phyloP scores from a whole-genome alignment of 2,888 invertebrate species.

The Catocala fraxini region DNA sequence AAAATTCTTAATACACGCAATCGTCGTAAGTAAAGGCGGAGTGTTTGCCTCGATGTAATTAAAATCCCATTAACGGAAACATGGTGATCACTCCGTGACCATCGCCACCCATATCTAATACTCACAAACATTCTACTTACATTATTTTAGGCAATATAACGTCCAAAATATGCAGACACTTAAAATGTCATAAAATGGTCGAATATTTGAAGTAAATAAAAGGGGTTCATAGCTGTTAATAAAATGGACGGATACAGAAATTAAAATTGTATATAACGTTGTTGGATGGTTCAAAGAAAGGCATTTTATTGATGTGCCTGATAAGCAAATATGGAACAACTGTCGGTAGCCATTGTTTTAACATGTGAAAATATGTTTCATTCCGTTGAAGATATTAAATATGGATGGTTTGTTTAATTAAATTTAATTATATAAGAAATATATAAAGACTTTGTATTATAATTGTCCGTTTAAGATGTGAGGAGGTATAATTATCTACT shows the following conservation, averaged over 20 bases:
- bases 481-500: background rate
- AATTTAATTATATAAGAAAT: constrained; percentile 71
- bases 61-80: constrained; percentile 73
- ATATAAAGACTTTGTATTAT: constrained; percentile 10
- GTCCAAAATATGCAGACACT: constrained; percentile 41
- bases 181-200: constrained; percentile 6
- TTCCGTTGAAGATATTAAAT: constrained; percentile 72
- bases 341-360: constrained; percentile 84
- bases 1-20: constrained; percentile 33
- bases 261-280: constrained; percentile 79
- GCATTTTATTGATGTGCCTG: constrained; percentile 77
- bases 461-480: background rate
- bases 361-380: constrained; percentile 78
- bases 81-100: constrained; percentile 75
- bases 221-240: constrained; percentile 42
- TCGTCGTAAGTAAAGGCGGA: constrained; percentile 60
- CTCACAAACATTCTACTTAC: constrained; percentile 64
- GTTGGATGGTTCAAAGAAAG: constrained; percentile 75
- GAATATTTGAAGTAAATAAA: constrained; percentile 10
- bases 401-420: constrained; percentile 74
- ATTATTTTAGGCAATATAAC: constrained; percentile 54
- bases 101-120: constrained; percentile 78
- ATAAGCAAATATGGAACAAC: constrained; percentile 76
- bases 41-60: constrained; percentile 75
- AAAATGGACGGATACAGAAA: constrained; percentile 65